Evolutionary conservation across 2,888 invertebrate genomes (phyloP), one percentile per base, ranked within the genome.

Genomic region (Nephrotoma flavescens): DNA sequence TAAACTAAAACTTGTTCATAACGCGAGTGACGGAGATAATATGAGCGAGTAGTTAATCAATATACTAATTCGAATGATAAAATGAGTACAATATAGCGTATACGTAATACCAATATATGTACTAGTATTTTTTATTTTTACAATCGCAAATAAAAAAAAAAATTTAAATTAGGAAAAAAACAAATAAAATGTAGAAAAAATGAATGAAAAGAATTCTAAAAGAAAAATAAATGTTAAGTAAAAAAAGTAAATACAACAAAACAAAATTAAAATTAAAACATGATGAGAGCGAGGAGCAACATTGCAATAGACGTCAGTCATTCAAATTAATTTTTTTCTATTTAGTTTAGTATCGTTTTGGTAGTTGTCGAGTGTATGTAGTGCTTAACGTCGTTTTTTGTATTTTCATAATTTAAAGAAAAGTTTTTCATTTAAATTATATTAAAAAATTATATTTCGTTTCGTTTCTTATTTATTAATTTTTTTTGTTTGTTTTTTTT

Each of bases 301-400:
- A 85, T 44, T 44, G 44, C 44, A 85, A 85, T 44, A 85, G 42
- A 85, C 85, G 85, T 85, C 85, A 85, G 85, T 85, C 84, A 84
- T 84, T 84, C 42, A 84, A 84, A 41, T 84, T 84, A 41, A 11
- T 84, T 84, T 84, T 42, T 85, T 42, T 85, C 44, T 44, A 44
- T 85, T 85, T 44, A 91, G 91, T 85, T 85, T 44, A 91, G 91
- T 91, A 90, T 90, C 90, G 90, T 90, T 89, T 90, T 90, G 91
- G 90, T 91, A 90, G 91, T 90, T 91, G 91, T 90, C 90, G 91
- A 90, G 91, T 88, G 90, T 88, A 88, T 86, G 88, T 88, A 88
- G 87, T 88, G 87, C 86, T 87, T 87, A 41, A 52, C 42, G 86
- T 86, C 86, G 57, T 84, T 42, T 84, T 83, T 83, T n/a, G 52